A percentile compares a stretch with the other conserved stretches of the same genome.
phyloP scores from a whole-genome alignment of 2,888 invertebrate genomes.

The Caenorhabditis sp. region DNA sequence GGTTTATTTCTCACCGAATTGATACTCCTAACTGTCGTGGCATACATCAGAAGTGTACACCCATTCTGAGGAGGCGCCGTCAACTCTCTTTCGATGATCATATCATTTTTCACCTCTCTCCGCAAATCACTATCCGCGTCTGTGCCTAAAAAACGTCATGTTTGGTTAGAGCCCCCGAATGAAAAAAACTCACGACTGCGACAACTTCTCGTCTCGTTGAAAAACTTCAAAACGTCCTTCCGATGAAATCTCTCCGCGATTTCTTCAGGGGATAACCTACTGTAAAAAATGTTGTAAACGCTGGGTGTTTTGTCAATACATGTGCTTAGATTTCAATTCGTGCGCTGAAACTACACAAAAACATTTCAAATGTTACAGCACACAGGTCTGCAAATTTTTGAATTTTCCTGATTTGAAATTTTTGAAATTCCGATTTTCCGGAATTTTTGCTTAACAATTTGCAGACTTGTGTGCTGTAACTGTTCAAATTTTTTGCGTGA shows the following conservation, averaged over 20 bases:
- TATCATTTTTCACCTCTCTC: constrained; percentile 37
- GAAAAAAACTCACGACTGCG: constrained; percentile 56
- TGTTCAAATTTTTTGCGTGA: no score
- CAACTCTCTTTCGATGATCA: constrained; percentile 14
- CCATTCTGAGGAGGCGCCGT: constrained; percentile 63
- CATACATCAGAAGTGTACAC: constrained; percentile 67
- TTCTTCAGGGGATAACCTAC: constrained; percentile 54
- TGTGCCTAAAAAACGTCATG: constrained; percentile 18
- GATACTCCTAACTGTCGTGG: constrained; percentile 62
- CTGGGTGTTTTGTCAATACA: no score
- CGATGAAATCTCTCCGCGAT: constrained; percentile 61
- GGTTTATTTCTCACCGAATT: constrained; percentile 48
- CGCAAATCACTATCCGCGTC: constrained; percentile 51
- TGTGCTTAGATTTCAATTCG: no score
- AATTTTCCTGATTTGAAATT: no score
- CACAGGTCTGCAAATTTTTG: no score
- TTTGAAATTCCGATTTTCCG: no score
- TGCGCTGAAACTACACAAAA: no score
- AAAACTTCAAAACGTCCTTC: constrained; percentile 60
- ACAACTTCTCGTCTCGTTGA: constrained; percentile 57
- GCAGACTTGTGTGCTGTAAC: no score
- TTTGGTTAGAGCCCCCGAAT: no score
- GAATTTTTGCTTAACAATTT: no score
- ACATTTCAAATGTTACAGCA: no score
- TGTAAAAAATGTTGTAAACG: no score